Evolutionary conservation across 2,797 vertebrate genomes (phyloP), one percentile per base, ranked within the genome.

Genomic region (Pipistrellus pipistrellus): DNA sequence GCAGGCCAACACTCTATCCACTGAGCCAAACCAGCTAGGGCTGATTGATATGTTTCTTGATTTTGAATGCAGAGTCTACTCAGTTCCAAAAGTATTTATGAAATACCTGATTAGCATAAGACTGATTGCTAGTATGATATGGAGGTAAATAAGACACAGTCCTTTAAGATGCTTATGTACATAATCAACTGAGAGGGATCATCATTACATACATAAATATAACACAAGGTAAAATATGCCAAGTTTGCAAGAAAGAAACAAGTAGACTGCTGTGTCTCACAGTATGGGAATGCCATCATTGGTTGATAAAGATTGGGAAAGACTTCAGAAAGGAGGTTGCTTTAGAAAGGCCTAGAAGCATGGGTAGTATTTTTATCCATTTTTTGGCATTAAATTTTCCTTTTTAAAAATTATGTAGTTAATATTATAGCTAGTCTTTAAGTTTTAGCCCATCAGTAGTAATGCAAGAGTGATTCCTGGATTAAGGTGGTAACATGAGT

Each of bases 11-110:
- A 2, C 25, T 62, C 27, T 62, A 30, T 62, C 59, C 59, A 62
- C 59, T 62, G 59, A 62, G 27, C 59, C 27, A 62, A 62, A 30
- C 57, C 59, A 62, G 59, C 12, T 62, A 62, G 27, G 59, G 59
- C 59, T n/a, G 30, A 53, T 62, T n/a, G 30, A 53, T 62, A 20
- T 4, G 21, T 93, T 84, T 6, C 71, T 91, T 75, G 44, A 5
- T 90, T 82, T 81, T 55, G 11, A 93, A 83, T 78, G 23, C 11
- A 72, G 51, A 95, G 41, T 48, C 21, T 25, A 35, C 90, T 93
- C 57, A 66, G 12, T 92, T 93, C n/a, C 48, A 69, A 38, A 95
- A 85, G 35, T 87, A 89, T 88, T 81, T 88, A 55, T 75, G 85
- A 69, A 95, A 76, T 86, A 17, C 48, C n/a, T 80, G 4, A 46